Evolutionary conservation across 2,113 vertebrate genomes (phyloP).

Genomic region (Poeciliopsis retropinna): DNA sequence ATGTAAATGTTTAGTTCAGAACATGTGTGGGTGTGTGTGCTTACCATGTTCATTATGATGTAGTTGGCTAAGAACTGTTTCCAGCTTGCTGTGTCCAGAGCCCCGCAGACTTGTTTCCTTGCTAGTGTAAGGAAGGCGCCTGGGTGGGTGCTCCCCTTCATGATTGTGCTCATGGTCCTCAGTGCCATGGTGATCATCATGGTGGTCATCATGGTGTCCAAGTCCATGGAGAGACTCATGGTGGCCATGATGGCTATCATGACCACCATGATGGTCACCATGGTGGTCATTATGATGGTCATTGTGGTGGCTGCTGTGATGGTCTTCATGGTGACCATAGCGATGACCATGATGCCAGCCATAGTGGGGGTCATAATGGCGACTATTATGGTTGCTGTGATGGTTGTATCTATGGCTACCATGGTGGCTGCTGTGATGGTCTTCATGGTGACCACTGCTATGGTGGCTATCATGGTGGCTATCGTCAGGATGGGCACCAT

Average conservation of each 20-base stretch:
- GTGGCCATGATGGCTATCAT: constrained; percentile 5
- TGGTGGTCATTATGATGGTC: constrained; percentile 23
- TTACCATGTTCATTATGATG: constrained; percentile 73
- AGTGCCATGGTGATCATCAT: constrained; percentile 13
- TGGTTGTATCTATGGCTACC: not conserved
- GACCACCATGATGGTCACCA: constrained; percentile 4
- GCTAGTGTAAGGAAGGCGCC: constrained; percentile 22
- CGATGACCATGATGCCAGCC: constrained; percentile 12
- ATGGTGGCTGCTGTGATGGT: not conserved
- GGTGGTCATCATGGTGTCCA: constrained; percentile 11
- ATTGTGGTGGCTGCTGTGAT: constrained; percentile 19
- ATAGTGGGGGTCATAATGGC: constrained; percentile 13
- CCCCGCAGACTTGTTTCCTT: constrained; percentile 48
- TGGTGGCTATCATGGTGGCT: constrained; percentile 3
- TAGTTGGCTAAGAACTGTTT: constrained; percentile 73
- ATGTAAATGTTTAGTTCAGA: not conserved
- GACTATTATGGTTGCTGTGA: not conserved
- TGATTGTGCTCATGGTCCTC: constrained; percentile 11
- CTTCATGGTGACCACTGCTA: constrained; percentile 7
- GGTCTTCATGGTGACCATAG: not conserved
- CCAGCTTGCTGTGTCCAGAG: constrained; percentile 67
- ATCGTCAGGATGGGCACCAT: not conserved
- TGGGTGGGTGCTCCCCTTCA: constrained; percentile 18
- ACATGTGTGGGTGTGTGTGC: not conserved
- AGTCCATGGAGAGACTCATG: constrained; percentile 2